Evolutionary conservation across 2,797 vertebrate genomes (phyloP).

Genomic region (Sternotherus odoratus): DNA sequence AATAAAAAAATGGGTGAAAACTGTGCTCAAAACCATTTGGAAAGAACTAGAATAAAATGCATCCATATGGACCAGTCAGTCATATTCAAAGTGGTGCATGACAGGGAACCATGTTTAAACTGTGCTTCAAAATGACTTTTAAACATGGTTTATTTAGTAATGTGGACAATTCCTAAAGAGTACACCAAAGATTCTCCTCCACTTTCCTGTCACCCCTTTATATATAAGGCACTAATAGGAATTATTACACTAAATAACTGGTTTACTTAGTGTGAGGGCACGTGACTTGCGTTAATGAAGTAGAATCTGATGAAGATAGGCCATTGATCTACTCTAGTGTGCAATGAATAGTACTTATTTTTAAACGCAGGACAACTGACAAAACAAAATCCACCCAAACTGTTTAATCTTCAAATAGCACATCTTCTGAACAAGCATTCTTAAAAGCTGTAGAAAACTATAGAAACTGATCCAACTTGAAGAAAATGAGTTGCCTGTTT

Average conservation of each 20-base stretch:
- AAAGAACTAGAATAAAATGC: background rate
- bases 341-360: background rate
- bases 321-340: background rate
- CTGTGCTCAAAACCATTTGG: background rate
- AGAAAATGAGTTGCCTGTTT: background rate
- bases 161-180: background rate
- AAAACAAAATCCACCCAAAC: background rate
- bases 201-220: background rate
- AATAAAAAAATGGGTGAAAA: background rate
- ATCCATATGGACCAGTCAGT: background rate
- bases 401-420: background rate
- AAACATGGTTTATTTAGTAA: background rate
- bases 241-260: background rate
- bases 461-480: background rate
- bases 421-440: background rate
- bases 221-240: background rate
- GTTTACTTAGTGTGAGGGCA: background rate
- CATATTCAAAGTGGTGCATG: background rate
- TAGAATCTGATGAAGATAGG: background rate
- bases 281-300: background rate
- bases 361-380: background rate
- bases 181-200: background rate
- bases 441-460: background rate
- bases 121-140: background rate
- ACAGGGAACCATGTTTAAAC: fast-evolving